phyloP scores from a whole-genome alignment of 2,113 vertebrate genomes.

The human (Homo sapiens) region GRCh38 chr3:17585501-17586000 shows the following conservation, averaged over 20 bases:
- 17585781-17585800: not conserved
- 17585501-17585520: not conserved
- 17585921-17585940: not conserved
- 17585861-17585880: not conserved
- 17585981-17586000: not conserved
- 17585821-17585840: not conserved
- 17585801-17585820: conserved; percentile 25
- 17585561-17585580: not conserved
- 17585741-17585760: not conserved
- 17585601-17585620: not conserved
- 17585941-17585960: not conserved
- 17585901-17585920: not conserved
- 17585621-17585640: not conserved
- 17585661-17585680: not conserved
- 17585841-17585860: not conserved
- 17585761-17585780: not conserved
- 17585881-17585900: not conserved
- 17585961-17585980: not conserved
- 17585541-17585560: not conserved
- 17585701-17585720: not conserved
- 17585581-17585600: not conserved
- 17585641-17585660: not conserved
- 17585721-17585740: not conserved
- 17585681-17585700: not conserved
- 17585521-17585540: not conserved